A percentile compares a stretch with the other conserved stretches of the same genome.
phyloP scores from a whole-genome alignment of 2,113 vertebrate species.

The Trochalopteron elliotii region DNA sequence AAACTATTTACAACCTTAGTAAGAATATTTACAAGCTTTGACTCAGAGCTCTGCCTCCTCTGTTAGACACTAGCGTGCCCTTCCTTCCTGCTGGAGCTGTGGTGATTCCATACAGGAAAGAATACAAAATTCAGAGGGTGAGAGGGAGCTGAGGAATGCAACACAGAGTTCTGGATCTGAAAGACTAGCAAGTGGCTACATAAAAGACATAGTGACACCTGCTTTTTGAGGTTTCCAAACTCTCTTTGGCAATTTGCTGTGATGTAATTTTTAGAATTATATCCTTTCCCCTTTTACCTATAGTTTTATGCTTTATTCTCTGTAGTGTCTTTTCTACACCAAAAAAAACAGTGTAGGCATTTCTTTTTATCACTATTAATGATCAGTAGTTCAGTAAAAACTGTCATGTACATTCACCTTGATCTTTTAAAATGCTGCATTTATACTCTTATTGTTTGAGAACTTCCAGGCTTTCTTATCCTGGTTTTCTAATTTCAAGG shows the following conservation, averaged over 20 bases:
- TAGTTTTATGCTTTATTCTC: not conserved
- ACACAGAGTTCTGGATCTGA: not conserved
- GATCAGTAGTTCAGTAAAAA: not conserved
- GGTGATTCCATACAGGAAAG: not conserved
- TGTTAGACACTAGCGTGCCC: not conserved
- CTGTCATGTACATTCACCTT: not conserved
- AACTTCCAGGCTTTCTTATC: not conserved
- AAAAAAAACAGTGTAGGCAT: not conserved
- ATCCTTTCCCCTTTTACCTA: not conserved
- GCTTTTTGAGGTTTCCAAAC: not conserved
- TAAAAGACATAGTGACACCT: not conserved
- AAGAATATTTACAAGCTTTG: not conserved
- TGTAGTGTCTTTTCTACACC: not conserved
- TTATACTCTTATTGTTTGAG: not conserved
- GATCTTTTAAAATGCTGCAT: not conserved
- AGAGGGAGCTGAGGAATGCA: rapidly evolving
- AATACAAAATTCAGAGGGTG: not conserved
- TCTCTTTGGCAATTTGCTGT: not conserved
- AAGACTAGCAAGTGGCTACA: not conserved
- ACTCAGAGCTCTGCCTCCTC: not conserved
- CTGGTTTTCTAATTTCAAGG: not conserved
- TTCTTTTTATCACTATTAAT: not conserved
- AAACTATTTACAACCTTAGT: not conserved
- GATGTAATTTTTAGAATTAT: not conserved
- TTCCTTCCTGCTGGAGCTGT: not conserved